A percentile compares a stretch with the other conserved stretches of the same genome.
phyloP scores from a whole-genome alignment of 2,888 invertebrate species.

The Argyresthia albistria region DNA sequence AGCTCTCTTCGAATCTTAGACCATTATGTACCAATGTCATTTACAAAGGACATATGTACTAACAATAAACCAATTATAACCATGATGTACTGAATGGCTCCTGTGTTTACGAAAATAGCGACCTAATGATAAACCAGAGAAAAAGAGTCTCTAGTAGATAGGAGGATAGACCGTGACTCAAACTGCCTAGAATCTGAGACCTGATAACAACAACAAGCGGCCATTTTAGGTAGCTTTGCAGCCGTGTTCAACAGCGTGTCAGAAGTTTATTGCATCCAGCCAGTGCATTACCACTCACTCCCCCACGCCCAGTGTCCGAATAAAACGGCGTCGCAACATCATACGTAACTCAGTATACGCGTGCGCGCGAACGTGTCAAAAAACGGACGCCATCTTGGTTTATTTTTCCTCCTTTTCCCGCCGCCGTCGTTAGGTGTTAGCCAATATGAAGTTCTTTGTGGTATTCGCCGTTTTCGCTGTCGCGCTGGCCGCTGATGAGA shows the following conservation, averaged over 20 bases:
- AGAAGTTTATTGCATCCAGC: too few species aligned
- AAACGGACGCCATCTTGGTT: slow-evolving; percentile 26
- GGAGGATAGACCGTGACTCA: too few species aligned
- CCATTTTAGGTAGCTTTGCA: background rate
- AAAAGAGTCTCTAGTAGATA: too few species aligned
- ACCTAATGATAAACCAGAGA: too few species aligned
- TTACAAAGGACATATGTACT: too few species aligned
- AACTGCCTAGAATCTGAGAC: too few species aligned
- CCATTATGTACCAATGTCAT: too few species aligned
- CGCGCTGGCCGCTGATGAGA: slow-evolving; percentile 70
- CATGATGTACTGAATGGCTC: too few species aligned
- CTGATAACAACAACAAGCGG: too few species aligned
- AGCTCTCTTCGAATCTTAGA: too few species aligned
- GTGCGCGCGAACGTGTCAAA: slow-evolving; percentile 38
- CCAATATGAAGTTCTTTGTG: slow-evolving; percentile 71
- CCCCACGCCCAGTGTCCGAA: slow-evolving; percentile 13
- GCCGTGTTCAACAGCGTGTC: background rate
- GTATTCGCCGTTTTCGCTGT: slow-evolving; percentile 64
- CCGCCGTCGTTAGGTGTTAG: slow-evolving; percentile 36
- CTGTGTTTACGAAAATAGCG: too few species aligned
- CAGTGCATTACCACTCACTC: slow-evolving; percentile 5
- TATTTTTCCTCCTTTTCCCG: slow-evolving; percentile 24
- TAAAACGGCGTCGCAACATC: slow-evolving; percentile 48
- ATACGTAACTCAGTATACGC: slow-evolving; percentile 49
- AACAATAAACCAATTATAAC: too few species aligned